Base-by-base conservation (phyloP, 2,113 vertebrate genomes). In the Patagioenas fasciata region DNA sequence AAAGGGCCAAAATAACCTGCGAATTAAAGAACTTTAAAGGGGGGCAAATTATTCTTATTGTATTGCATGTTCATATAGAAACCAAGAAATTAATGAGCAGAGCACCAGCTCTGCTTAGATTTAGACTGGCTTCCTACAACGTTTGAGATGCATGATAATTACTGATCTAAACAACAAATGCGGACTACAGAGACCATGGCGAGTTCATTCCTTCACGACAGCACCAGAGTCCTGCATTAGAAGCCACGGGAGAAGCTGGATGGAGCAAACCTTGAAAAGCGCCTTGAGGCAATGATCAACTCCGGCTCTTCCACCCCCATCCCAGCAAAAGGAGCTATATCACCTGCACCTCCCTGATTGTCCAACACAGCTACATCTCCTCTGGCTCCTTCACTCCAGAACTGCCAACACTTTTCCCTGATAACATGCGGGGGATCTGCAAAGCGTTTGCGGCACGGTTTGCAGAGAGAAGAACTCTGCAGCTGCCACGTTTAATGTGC, bases 31-130 rank as follows among this genome's bases (percentile, higher is more conserved):
- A 5, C 25, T 60, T 19, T 11, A 9, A 20, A 61, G 32, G 54
- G 21, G 21, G 11, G 5, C 6, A 36, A 73, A 51, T 5, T 10
- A 16, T 0, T 15, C 5, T 7, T 21, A 13, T 15, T 2, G 16
- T 15, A 36, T 6, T 31, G 57, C 13, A 20, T 2, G 28, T 4
- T 34, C 25, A 10, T 1, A 26, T 2, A 56, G 74, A 64, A 74
- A 56, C 20, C 0, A 25, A 29, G 28, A 40, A 72, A 31, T 0
- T 1, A 64, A 40, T 0, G 15, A 54, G 28, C 44, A 56, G 32
- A 38, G 28, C 15, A n/a, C 34, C 9, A 25, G 47, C 58, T 47
- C 40, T 6, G 23, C 44, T 10, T 13, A 9, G 44, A 15, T 15
- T 10, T 5, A 40, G 23, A 11, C 16, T 24, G 10, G 9, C 20